A percentile compares a stretch with the other conserved stretches of the same genome.
Evolutionary conservation across 2,888 invertebrate genomes (phyloP).

Genomic region (Amphiduros pacificus): DNA sequence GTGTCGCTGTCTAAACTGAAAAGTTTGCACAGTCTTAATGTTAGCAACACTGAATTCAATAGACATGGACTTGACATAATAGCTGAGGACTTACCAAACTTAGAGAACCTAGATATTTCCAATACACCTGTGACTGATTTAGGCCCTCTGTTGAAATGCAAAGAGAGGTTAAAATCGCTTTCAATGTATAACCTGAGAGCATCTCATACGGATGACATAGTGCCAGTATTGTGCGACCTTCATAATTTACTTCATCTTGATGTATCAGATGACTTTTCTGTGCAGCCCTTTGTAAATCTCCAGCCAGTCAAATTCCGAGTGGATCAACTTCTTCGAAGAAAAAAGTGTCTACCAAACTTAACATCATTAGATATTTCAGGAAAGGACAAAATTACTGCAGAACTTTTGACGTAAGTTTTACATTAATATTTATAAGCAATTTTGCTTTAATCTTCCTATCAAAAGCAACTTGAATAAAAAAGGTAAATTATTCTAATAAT

Average conservation of each 20-base stretch:
- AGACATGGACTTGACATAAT: constrained; percentile 69
- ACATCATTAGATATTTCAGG: constrained; percentile 70
- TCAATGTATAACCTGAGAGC: constrained; percentile 67
- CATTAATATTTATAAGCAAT: background rate
- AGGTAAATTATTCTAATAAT: no score
- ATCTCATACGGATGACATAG: constrained; percentile 54
- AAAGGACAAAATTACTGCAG: constrained; percentile 62
- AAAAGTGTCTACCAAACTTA: constrained; percentile 63
- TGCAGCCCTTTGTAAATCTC: constrained; percentile 52
- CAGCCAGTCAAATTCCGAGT: constrained; percentile 52
- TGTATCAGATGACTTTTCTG: constrained; percentile 65
- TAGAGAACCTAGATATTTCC: constrained; percentile 71
- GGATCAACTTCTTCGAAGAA: constrained; percentile 42
- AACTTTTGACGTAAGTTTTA: constrained; percentile 61
- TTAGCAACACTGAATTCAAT: constrained; percentile 72
- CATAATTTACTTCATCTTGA: constrained; percentile 65
- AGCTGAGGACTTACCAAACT: constrained; percentile 68
- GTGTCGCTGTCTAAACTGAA: constrained; percentile 68
- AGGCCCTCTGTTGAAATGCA: constrained; percentile 65
- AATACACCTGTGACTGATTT: constrained; percentile 68
- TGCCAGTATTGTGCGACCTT: constrained; percentile 64
- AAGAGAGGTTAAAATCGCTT: constrained; percentile 66
- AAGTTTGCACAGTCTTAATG: constrained; percentile 66
- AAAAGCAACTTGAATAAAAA: background rate
- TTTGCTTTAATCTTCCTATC: background rate